Evolutionary conservation across 2,797 vertebrate genomes (phyloP).

Genomic region (Enoplosus armatus): DNA sequence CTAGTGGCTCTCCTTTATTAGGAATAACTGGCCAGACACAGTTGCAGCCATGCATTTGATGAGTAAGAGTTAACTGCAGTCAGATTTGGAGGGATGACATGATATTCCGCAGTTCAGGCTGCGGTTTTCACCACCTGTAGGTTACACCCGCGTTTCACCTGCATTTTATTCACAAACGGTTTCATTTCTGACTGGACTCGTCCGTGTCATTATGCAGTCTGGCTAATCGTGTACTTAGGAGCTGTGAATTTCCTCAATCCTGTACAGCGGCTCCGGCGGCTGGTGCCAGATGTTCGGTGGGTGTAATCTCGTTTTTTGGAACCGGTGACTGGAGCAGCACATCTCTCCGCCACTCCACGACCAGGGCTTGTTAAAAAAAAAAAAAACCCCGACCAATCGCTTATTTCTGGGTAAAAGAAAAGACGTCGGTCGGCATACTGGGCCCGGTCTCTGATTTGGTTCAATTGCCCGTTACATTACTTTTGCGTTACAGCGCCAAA

Average conservation of each 20-base stretch:
- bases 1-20: background rate
- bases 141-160: background rate
- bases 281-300: conserved; percentile 27
- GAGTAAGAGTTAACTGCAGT: conserved; percentile 18
- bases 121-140: background rate
- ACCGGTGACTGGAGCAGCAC: background rate
- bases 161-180: background rate
- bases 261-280: conserved; percentile 17
- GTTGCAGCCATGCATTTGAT: background rate
- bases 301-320: conserved; percentile 26
- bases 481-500: conserved; percentile 8
- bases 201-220: background rate
- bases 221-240: conserved; percentile 15
- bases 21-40: background rate
- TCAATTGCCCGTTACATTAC: conserved; percentile 14
- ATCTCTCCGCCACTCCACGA: background rate
- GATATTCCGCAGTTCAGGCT: conserved; percentile 46
- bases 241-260: conserved; percentile 21
- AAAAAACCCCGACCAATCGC: background rate
- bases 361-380: background rate
- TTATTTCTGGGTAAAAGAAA: background rate
- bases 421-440: background rate
- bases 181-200: background rate
- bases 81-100: conserved; percentile 23
- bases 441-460: background rate